Percentiles rank a stretch among this genome's conserved stretches.
Conservation (phyloP, 2,113 vertebrate species). For the Fregetta grallaria region DNA sequence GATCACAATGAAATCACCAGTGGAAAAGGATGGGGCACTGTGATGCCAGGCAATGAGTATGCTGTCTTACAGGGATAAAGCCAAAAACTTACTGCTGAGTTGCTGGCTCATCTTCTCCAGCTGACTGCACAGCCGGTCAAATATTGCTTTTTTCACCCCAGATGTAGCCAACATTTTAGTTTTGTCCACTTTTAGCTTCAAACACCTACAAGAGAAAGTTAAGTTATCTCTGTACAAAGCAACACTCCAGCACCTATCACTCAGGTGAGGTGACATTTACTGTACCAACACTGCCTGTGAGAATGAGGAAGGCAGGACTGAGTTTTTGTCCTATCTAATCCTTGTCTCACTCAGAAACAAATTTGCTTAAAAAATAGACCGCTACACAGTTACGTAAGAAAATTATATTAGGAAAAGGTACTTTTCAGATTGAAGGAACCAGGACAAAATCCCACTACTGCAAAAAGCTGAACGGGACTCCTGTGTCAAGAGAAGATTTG, state of each 20-base stretch:
- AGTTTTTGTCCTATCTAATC: background rate
- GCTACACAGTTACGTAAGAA: background rate
- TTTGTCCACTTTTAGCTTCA: constrained; percentile 86
- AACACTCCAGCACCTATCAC: background rate
- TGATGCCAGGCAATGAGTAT: background rate
- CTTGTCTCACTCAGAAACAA: background rate
- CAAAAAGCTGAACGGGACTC: background rate
- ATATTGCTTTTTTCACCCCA: constrained; percentile 82
- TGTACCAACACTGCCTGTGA: background rate
- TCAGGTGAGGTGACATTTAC: background rate
- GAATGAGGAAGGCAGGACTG: background rate
- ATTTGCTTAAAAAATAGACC: background rate
- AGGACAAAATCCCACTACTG: background rate
- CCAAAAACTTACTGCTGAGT: constrained; percentile 74
- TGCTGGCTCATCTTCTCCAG: constrained; percentile 79
- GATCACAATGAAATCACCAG: background rate
- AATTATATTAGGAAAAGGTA: background rate
- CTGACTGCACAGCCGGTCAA: constrained; percentile 81
- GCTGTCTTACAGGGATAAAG: background rate
- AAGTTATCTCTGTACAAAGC: background rate
- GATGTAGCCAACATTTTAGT: constrained; percentile 77
- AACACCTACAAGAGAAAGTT: constrained; percentile 72
- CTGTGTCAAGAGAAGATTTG: background rate
- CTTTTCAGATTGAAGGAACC: background rate
- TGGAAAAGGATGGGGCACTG: background rate